Evolutionary conservation across 2,888 invertebrate species (phyloP), one percentile per base, ranked within the genome.

Genomic region (Notodonta ziczac): DNA sequence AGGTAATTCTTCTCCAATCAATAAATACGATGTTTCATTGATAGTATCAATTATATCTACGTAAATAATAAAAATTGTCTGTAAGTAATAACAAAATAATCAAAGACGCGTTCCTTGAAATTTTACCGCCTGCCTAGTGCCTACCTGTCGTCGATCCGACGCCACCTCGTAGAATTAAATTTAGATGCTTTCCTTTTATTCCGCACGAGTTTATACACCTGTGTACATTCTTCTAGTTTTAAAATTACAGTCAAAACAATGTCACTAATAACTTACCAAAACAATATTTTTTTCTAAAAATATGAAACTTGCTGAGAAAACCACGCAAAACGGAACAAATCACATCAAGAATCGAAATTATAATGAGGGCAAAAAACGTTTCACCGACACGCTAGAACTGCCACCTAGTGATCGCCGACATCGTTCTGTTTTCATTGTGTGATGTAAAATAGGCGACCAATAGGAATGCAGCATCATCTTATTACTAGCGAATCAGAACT

Each of bases 211-310:
- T 35, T 40, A 55, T 51, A 10, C 24, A 13, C 6, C n/a, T 16
- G 8, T 16, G 14, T 46, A 60, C 56, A 56, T 46, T 51, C n/a
- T 57, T 51, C 13, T 60, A 44, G 16, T 55, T 59, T 39, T 54
- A 40, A 6, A 58, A 59, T 62, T 62, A 60, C 60, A 62, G 62
- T 61, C 68, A 68, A 70, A 67, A 70, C 72, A 78, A 80, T 80
- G 84, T 73, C 84, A 91, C 93, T 89, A 81, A 92, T 92, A 2
- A 35, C 87, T 89, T 82, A 92, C 93, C 87, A 89, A 87, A 88
- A 89, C 88, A 83, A 77, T 78, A 77, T 80, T 84, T 86, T 84
- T 89, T 88, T 87, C 80, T 80, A 78, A 78, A 80, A 82, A 78
- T 80, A 74, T 80, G 69, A 78, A 81, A 78, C 81, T 82, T 81